Conservation (phyloP, 2,797 vertebrate genomes). For the Philypnodon macrostomus region DNA sequence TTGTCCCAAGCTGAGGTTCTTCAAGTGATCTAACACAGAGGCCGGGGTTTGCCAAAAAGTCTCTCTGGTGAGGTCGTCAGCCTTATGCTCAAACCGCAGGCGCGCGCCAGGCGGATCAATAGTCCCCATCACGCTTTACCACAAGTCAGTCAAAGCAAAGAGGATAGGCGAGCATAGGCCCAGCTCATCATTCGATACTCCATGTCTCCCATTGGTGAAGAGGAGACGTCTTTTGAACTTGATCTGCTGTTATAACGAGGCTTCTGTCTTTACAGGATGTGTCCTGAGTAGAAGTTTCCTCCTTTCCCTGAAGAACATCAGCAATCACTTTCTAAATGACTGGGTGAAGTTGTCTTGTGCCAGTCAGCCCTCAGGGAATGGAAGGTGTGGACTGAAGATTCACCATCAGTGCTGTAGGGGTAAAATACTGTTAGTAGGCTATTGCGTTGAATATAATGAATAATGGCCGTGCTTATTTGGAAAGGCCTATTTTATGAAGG, state of each 20-base stretch:
- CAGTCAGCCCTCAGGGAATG: slow-evolving; percentile 7
- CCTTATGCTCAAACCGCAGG: slow-evolving; percentile 72
- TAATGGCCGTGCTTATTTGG: too few relatives aligned
- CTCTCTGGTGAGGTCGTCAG: slow-evolving; percentile 76
- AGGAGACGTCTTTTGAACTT: slow-evolving; percentile 62
- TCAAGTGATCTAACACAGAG: slow-evolving; percentile 41
- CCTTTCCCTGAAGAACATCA: slow-evolving; percentile 26
- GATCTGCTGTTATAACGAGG: slow-evolving; percentile 58
- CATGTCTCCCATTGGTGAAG: slow-evolving; percentile 43
- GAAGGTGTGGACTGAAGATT: neutral
- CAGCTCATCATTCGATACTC: slow-evolving; percentile 52
- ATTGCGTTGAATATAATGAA: too few relatives aligned
- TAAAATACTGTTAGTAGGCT: too few relatives aligned
- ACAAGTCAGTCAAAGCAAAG: slow-evolving; percentile 73
- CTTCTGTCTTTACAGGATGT: slow-evolving; percentile 27
- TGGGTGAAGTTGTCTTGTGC: slow-evolving; percentile 31
- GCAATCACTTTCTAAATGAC: slow-evolving; percentile 21
- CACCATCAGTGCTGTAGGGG: neutral
- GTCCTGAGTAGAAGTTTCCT: slow-evolving; percentile 61
- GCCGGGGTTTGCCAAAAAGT: slow-evolving; percentile 44
- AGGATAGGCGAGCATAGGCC: slow-evolving; percentile 49
- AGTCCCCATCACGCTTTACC: slow-evolving; percentile 76
- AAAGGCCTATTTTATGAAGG: too few relatives aligned
- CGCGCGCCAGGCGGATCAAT: slow-evolving; percentile 76
- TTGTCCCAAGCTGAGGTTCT: slow-evolving; percentile 30